Evolutionary conservation across 1,140 invertebrate species (phyloP).

Genomic region (Dendrolimus punctatus): DNA sequence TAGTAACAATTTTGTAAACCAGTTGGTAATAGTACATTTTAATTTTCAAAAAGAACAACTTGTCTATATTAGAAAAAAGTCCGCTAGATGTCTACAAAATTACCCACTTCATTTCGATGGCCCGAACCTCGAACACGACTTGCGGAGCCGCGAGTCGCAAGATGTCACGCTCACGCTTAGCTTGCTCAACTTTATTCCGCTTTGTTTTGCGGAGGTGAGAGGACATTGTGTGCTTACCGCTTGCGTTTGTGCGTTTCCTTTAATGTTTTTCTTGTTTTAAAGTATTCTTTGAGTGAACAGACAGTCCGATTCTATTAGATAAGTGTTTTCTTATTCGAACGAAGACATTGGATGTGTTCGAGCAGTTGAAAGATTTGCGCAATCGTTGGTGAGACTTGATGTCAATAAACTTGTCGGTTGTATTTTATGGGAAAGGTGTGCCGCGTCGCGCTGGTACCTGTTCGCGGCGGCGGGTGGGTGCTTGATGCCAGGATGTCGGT

Average conservation of each 20-base stretch:
- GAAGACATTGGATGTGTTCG: constrained; percentile 37
- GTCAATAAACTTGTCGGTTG: constrained; percentile 70
- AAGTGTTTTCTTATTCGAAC: constrained; percentile 44
- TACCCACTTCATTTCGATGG: constrained; percentile 19
- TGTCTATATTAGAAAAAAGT: too few species aligned
- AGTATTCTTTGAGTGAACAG: constrained; percentile 51
- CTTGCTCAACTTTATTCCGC: constrained; percentile 50
- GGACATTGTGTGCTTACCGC: constrained; percentile 37
- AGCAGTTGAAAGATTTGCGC: constrained; percentile 44
- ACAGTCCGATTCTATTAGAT: constrained; percentile 30
- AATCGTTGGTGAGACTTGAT: constrained; percentile 61
- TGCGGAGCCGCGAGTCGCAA: constrained; percentile 16
- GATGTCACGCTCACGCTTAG: constrained; percentile 44
- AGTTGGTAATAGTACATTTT: too few species aligned
- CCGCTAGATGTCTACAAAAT: constrained; percentile 17
- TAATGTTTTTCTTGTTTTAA: constrained; percentile 54
- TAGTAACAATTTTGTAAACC: too few species aligned
- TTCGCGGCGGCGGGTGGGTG: constrained; percentile 47
- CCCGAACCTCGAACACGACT: too few species aligned
- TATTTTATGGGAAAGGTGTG: constrained; percentile 70
- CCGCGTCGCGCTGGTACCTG: constrained; percentile 62
- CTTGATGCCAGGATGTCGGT: constrained; percentile 39
- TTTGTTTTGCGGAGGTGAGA: constrained; percentile 69
- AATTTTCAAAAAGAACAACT: too few species aligned
- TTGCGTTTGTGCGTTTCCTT: constrained; percentile 43